These are phyloP conservation scores for Dyspetes luteomarginatus DNA, from an alignment of 2,888 invertebrate species.

Conservation along the genomic window DNA sequence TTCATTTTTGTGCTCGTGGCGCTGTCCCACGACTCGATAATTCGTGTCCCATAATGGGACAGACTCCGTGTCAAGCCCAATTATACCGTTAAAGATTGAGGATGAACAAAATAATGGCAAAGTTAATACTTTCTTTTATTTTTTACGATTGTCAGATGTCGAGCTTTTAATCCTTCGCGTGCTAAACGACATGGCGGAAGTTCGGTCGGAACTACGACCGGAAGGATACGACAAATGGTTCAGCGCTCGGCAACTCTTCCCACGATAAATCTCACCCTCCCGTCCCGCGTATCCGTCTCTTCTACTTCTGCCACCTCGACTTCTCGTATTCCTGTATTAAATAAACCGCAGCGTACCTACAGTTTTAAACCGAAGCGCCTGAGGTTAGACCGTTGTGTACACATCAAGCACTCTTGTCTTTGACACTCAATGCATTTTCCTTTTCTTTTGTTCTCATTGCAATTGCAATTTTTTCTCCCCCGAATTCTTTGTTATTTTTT, in stretches of 20 bases:
- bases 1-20: no score
- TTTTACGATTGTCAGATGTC: conserved; percentile 76
- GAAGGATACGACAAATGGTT: conserved; percentile 74
- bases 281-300: conserved; percentile 62
- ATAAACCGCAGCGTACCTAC: conserved; percentile 81
- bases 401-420: conserved; percentile 43
- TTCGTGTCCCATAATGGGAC: no score
- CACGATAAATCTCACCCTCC: conserved; percentile 76
- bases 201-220: conserved; percentile 67
- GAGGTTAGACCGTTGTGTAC: conserved; percentile 78
- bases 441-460: not conserved
- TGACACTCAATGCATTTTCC: not conserved
- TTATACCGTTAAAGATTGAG: no score
- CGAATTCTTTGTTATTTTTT: not conserved
- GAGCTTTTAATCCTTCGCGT: conserved; percentile 81
- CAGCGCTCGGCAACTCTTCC: conserved; percentile 80
- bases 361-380: conserved; percentile 82
- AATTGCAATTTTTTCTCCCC: not conserved
- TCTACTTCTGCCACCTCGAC: conserved; percentile 71
- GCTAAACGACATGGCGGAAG: conserved; percentile 77
- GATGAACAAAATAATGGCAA: conserved; percentile 27
- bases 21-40: no score
- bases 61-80: no score
- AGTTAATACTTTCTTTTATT: conserved; percentile 25
- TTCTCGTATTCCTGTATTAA: conserved; percentile 78